Conservation (phyloP, 1,140 invertebrate species). For the Bathynomus jamesi region DNA sequence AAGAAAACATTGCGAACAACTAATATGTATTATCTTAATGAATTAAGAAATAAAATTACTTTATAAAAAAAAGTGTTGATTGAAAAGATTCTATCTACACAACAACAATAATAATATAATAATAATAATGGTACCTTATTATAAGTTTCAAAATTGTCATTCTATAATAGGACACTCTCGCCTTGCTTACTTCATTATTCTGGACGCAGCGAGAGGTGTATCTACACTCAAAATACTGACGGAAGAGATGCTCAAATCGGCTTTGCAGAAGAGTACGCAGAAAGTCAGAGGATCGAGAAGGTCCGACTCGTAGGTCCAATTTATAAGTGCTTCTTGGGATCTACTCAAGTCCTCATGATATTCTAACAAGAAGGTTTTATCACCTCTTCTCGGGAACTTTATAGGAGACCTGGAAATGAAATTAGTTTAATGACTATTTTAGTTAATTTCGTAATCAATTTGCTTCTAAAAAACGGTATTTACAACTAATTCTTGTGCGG, state of each 20-base stretch:
- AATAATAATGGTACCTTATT: no score
- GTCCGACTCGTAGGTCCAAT: constrained; percentile 27
- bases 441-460: neutral
- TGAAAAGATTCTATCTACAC: no score
- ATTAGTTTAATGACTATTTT: neutral
- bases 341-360: constrained; percentile 24
- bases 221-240: constrained; percentile 21
- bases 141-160: no score
- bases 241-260: constrained; percentile 13
- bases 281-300: constrained; percentile 29
- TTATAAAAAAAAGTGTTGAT: no score
- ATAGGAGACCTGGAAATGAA: constrained; percentile 12
- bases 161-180: no score
- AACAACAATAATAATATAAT: no score
- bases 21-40: no score
- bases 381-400: constrained; percentile 10
- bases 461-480: neutral
- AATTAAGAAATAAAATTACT: no score
- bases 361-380: constrained; percentile 22
- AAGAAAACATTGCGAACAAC: no score
- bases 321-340: constrained; percentile 18
- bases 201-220: neutral
- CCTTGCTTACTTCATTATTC: neutral
- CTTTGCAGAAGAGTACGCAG: constrained; percentile 31
- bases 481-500: neutral